Percentiles rank a stretch among this genome's conserved stretches.
phyloP scores from a whole-genome alignment of 2,797 vertebrate genomes.

The Gymnocypris eckloni region DNA sequence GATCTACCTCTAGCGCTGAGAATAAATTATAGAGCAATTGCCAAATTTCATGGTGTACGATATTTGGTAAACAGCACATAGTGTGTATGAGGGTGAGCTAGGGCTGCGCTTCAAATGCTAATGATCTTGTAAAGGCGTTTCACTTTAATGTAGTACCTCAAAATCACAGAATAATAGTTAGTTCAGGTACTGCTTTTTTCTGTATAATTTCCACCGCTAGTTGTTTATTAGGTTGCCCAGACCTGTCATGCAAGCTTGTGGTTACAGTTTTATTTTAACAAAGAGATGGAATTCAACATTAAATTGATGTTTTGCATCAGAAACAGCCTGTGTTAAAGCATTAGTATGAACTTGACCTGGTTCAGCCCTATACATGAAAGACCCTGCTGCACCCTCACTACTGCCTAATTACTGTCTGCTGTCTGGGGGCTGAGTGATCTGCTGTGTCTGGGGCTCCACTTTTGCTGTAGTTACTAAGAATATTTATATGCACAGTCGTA shows the following conservation, averaged over 20 bases:
- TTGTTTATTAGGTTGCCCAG: constrained; percentile 29
- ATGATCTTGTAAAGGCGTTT: constrained; percentile 44
- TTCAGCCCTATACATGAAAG: constrained; percentile 58
- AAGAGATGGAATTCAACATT: constrained; percentile 26
- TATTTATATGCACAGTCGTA: not conserved
- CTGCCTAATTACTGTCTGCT: constrained; percentile 63
- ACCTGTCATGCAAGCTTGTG: constrained; percentile 30
- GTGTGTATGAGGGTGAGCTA: constrained; percentile 25
- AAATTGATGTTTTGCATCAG: constrained; percentile 45
- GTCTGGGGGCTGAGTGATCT: constrained; percentile 53
- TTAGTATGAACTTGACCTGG: constrained; percentile 34
- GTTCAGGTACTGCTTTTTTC: not conserved
- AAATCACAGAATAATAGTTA: constrained; percentile 17
- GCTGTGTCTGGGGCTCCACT: constrained; percentile 7
- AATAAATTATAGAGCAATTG: constrained; percentile 56
- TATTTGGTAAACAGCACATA: constrained; percentile 55
- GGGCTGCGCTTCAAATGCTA: constrained; percentile 28
- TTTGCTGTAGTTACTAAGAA: constrained; percentile 33
- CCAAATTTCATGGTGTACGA: constrained; percentile 48
- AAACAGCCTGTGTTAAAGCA: constrained; percentile 24
- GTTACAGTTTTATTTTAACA: constrained; percentile 35
- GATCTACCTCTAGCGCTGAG: constrained; percentile 47
- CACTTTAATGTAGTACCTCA: constrained; percentile 29
- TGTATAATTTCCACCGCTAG: constrained; percentile 40
- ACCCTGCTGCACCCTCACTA: constrained; percentile 47